These are phyloP conservation scores for Ligdia adustata DNA, from an alignment of 2,888 invertebrate genomes.

Conservation along the genomic window DNA sequence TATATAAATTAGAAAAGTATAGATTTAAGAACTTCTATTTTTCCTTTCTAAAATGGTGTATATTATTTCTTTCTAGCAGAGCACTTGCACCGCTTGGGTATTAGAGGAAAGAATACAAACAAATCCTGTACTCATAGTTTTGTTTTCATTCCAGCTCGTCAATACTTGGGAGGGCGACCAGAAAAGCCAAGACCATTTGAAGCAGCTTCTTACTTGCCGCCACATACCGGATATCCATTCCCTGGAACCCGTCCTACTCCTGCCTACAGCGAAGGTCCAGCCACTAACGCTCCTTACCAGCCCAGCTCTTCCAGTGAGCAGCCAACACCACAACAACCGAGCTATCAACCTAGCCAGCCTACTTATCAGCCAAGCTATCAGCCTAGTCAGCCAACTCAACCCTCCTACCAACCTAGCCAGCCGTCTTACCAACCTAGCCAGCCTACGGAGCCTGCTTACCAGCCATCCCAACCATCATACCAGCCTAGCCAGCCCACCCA, in stretches of 20 bases:
- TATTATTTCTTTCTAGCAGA: slow-evolving; percentile 15
- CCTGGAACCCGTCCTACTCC: slow-evolving; percentile 72
- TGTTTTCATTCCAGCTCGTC: slow-evolving; percentile 85
- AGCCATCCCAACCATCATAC: slow-evolving; percentile 39
- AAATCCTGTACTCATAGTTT: too few relatives aligned
- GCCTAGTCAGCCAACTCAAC: slow-evolving; percentile 40
- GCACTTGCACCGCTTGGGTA: slow-evolving; percentile 42
- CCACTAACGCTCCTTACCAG: slow-evolving; percentile 44
- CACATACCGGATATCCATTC: slow-evolving; percentile 71
- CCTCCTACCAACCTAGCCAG: slow-evolving; percentile 29
- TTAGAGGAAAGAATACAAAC: slow-evolving; percentile 9
- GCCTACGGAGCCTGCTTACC: slow-evolving; percentile 43
- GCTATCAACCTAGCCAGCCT: slow-evolving; percentile 35
- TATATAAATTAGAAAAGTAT: too few relatives aligned
- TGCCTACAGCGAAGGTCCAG: slow-evolving; percentile 66
- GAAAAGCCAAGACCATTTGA: slow-evolving; percentile 89
- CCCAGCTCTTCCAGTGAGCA: slow-evolving; percentile 41
- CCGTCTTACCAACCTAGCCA: slow-evolving; percentile 33
- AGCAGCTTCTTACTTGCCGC: slow-evolving; percentile 63
- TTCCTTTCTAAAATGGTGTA: slow-evolving; percentile 1
- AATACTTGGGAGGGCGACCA: slow-evolving; percentile 86
- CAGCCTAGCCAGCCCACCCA: slow-evolving; percentile 33
- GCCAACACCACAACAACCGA: slow-evolving; percentile 33
- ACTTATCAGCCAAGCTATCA: slow-evolving; percentile 39
- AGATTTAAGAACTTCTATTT: not conserved